These are phyloP conservation scores for Himalopsyche tibetana DNA, from an alignment of 2,888 invertebrate genomes.

Conservation along the genomic window DNA sequence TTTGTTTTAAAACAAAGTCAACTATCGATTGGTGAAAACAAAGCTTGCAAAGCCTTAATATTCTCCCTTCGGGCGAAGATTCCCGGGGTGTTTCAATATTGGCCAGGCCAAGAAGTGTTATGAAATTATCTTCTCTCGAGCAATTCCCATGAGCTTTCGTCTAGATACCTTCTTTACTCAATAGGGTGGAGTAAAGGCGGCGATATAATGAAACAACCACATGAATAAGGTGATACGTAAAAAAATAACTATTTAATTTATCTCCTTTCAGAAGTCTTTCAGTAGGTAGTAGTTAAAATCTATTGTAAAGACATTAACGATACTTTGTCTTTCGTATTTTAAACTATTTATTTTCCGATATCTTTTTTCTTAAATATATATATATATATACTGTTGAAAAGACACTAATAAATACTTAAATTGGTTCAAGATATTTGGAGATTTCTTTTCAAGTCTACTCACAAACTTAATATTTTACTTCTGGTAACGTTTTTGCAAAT, in stretches of 20 bases:
- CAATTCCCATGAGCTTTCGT: not conserved
- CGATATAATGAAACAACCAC: not conserved
- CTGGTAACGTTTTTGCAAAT: too few relatives aligned
- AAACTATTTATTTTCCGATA: too few relatives aligned
- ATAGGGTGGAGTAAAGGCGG: not conserved
- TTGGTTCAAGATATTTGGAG: too few relatives aligned
- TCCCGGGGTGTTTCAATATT: slow-evolving; percentile 26
- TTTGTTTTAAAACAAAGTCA: not conserved
- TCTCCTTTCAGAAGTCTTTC: not conserved
- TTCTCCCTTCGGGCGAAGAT: not conserved
- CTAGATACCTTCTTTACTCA: slow-evolving; percentile 34
- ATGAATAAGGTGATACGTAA: not conserved
- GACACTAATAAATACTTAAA: too few relatives aligned
- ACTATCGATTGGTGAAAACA: slow-evolving; percentile 43
- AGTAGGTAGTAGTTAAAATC: too few relatives aligned
- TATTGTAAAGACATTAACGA: too few relatives aligned
- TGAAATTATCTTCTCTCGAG: slow-evolving; percentile 50
- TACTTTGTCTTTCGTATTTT: too few relatives aligned
- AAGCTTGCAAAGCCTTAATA: not conserved
- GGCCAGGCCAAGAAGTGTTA: slow-evolving; percentile 43
- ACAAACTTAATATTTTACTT: too few relatives aligned
- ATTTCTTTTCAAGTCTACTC: too few relatives aligned
- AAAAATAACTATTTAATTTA: not conserved
- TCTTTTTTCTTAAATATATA: too few relatives aligned
- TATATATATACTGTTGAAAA: too few relatives aligned